Evolutionary conservation across 2,797 vertebrate species (phyloP).

Genomic region (Lagodon rhomboides): DNA sequence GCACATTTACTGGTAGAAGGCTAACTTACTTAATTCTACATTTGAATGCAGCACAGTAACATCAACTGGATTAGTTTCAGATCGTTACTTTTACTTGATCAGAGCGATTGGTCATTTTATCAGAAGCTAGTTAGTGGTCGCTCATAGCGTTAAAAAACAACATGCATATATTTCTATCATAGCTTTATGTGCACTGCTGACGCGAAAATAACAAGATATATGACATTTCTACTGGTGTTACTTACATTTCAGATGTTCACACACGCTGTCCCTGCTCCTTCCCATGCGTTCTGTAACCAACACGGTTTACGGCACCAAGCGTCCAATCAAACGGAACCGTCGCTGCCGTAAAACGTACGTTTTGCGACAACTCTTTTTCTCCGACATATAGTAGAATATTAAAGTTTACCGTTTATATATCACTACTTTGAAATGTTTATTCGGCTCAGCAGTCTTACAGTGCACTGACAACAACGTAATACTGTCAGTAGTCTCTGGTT

Average conservation of each 20-base stretch:
- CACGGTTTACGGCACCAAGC: conserved; percentile 61
- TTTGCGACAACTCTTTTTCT: conserved; percentile 11
- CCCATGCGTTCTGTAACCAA: conserved; percentile 48
- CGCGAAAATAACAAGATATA: fast-evolving
- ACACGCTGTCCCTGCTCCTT: conserved; percentile 17
- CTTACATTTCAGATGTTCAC: conserved; percentile 45
- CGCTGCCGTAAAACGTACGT: conserved; percentile 46
- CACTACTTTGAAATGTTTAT: fast-evolving
- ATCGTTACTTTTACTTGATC: background rate
- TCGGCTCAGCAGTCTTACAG: fast-evolving
- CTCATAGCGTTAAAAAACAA: background rate
- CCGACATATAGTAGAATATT: fast-evolving
- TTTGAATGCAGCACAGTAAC: background rate
- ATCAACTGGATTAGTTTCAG: background rate
- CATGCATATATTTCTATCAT: background rate
- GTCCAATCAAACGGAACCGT: conserved; percentile 37
- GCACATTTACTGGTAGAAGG: background rate
- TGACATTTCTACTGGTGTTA: background rate
- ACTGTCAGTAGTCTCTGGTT: background rate
- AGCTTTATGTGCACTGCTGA: no score
- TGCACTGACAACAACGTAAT: background rate
- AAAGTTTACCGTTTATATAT: background rate
- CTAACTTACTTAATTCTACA: fast-evolving
- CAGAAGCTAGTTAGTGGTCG: background rate
- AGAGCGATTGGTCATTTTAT: background rate